phyloP scores from a whole-genome alignment of 1,140 invertebrate species.

The Akabosia matsudoensis region DNA sequence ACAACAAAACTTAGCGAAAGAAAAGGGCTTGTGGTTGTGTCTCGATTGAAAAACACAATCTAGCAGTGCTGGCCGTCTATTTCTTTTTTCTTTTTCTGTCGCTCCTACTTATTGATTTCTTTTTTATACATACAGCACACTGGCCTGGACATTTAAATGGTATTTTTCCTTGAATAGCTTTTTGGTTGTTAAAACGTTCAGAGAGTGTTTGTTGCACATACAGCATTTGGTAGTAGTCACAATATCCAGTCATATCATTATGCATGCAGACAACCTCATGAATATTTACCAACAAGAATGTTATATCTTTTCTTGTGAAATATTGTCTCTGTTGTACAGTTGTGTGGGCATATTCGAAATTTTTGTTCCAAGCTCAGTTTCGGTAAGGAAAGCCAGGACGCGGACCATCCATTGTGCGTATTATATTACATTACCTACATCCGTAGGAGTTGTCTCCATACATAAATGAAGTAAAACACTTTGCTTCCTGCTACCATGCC shows the following conservation, averaged over 20 bases:
- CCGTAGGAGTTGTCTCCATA: not conserved
- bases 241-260: not conserved
- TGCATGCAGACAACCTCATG: not conserved
- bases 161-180: too few species aligned
- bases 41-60: not conserved
- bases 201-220: not conserved
- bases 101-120: too few species aligned
- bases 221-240: not conserved
- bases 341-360: not conserved
- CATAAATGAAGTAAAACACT: too few species aligned
- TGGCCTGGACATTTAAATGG: too few species aligned
- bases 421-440: not conserved
- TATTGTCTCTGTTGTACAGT: not conserved
- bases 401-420: not conserved
- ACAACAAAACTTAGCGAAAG: not conserved
- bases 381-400: not conserved
- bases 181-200: not conserved
- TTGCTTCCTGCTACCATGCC: not conserved
- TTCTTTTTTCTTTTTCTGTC: too few species aligned
- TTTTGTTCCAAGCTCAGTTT: not conserved
- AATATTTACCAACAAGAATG: conserved; percentile 6
- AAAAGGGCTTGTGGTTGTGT: not conserved
- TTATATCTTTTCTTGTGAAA: not conserved
- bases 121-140: too few species aligned
- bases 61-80: too few species aligned